Conservation (phyloP, 1,140 invertebrate species). For the Heliconius himera region DNA sequence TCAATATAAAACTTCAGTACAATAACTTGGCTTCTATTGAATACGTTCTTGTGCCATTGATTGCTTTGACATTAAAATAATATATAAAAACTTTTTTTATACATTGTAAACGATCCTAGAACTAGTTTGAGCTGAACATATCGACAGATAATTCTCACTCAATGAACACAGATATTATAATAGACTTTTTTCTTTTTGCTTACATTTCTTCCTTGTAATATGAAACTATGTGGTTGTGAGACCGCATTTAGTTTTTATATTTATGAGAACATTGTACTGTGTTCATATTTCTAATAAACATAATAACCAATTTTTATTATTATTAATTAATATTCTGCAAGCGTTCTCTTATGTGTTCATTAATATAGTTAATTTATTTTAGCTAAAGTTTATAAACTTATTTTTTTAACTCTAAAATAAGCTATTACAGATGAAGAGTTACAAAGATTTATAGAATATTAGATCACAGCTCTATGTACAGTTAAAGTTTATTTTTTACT, state of each 20-base stretch:
- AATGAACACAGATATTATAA: conserved; percentile 29
- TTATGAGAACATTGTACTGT: background rate
- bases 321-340: too few species aligned
- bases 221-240: conserved; percentile 49
- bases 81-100: background rate
- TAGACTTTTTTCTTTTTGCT: conserved; percentile 27
- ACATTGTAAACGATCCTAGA: background rate
- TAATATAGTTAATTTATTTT: background rate
- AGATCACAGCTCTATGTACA: background rate
- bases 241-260: conserved; percentile 54
- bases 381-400: background rate
- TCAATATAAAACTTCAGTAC: too few species aligned
- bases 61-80: background rate
- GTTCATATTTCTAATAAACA: conserved; percentile 1
- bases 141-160: conserved; percentile 27
- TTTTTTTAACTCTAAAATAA: background rate
- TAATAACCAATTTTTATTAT: conserved; percentile 2
- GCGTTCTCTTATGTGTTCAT: background rate
- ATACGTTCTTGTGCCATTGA: background rate
- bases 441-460: background rate
- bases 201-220: conserved; percentile 60
- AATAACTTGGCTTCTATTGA: background rate
- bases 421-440: background rate
- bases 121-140: background rate
- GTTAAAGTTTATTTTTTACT: too few species aligned